Conservation (phyloP, 2,888 invertebrate species). For the Pegoplata infirma region DNA sequence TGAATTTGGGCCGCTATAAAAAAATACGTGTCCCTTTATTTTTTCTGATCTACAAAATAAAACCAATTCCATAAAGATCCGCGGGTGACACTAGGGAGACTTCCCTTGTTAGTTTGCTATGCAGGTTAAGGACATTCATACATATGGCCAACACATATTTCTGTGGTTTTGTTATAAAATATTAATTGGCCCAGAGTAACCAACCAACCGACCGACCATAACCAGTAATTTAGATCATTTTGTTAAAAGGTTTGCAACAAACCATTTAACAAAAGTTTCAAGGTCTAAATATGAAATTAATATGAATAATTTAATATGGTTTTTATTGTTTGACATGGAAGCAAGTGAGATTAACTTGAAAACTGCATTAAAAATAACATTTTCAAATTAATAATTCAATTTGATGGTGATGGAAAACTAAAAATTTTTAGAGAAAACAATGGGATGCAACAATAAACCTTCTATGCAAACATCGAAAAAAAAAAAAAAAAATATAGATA, state of each 20-base stretch:
- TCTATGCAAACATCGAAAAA: no score
- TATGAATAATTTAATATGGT: background rate
- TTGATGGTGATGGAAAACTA: no score
- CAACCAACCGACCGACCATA: background rate
- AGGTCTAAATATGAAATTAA: background rate
- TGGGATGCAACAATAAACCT: no score
- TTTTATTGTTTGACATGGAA: background rate
- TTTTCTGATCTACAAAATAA: no score
- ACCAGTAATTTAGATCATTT: background rate
- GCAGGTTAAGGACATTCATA: conserved; percentile 55
- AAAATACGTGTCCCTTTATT: no score
- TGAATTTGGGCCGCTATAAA: no score
- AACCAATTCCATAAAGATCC: no score
- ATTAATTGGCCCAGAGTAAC: conserved; percentile 39
- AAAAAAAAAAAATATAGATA: no score
- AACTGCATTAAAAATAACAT: background rate
- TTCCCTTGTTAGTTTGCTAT: background rate
- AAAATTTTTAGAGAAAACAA: no score
- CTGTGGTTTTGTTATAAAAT: conserved; percentile 42
- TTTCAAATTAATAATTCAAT: no score
- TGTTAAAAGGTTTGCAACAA: background rate
- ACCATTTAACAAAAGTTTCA: background rate
- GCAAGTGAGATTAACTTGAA: no score
- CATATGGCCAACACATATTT: conserved; percentile 35
- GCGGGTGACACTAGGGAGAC: no score